Evolutionary conservation across 2,888 invertebrate species (phyloP), one percentile per base, ranked within the genome.

Genomic region (Caenorhabditis plicata): DNA sequence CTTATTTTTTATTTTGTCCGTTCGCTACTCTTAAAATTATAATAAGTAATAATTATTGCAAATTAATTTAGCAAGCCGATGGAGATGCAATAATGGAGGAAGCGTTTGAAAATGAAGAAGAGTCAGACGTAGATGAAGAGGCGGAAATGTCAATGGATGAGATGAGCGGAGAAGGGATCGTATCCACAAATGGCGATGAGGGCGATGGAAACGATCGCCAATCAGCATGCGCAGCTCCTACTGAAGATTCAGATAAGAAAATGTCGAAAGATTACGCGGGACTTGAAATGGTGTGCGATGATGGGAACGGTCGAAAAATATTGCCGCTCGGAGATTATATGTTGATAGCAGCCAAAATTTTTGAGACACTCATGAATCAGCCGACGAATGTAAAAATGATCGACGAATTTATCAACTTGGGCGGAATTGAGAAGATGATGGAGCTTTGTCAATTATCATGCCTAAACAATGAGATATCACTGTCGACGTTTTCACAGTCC

Each of bases 251-350:
- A n/a, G n/a, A n/a, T n/a, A n/a, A n/a, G n/a, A n/a, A n/a, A n/a
- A n/a, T n/a, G n/a, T n/a, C n/a, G n/a, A 27, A 25, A 27, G n/a
- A 38, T 39, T 45, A 38, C 22, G 27, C 48, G 8, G 70, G 67
- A 17, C 45, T 64, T 7, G 55, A 64, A 26, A 70, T 70, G 64
- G 56, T 60, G 48, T 64, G 63, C n/a, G 61, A 64, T 19, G 60
- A 66, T 25, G 53, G 50, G 3, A 46, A 23, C 8, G 64, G 69
- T 8, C 54, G 51, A 25, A 36, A 63, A 17, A 58, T 71, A 25
- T 44, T 75, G 4, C 72, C 73, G 3, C 57, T 75, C 25, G 75
- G 74, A 20, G 75, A 74, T 36, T 75, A 75, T 45, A 52, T 71
- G 47, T 42, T 67, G 25, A 69, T 75, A 29, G 43, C 68, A 31